Evolutionary conservation across 1,140 invertebrate genomes (phyloP).

Genomic region (Drosophila melanica): DNA sequence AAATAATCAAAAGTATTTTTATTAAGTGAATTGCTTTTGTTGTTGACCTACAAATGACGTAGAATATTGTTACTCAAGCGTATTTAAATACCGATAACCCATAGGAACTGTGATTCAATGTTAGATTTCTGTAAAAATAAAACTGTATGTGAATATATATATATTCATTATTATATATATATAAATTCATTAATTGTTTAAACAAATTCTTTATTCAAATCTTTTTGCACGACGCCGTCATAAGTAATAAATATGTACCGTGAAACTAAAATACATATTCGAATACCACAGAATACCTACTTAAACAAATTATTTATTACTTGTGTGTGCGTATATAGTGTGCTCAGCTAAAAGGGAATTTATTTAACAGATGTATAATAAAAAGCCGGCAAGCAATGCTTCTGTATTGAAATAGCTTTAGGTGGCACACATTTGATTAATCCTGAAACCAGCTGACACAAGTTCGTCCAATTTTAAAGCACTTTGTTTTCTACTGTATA

Average conservation of each 20-base stretch:
- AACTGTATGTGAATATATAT: conserved; percentile 9
- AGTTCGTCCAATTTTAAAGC: neutral
- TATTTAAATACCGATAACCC: conserved; percentile 45
- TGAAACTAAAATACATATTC: conserved; percentile 15
- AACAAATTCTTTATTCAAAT: conserved; percentile 51
- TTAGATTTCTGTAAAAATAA: conserved; percentile 41
- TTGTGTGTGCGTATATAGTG: neutral
- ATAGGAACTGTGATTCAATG: conserved; percentile 30
- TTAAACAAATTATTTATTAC: neutral
- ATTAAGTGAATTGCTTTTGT: neutral
- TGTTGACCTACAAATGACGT: conserved; percentile 36
- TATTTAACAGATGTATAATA: conserved; percentile 1
- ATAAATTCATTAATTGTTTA: conserved; percentile 31
- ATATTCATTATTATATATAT: neutral
- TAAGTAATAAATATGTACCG: conserved; percentile 44
- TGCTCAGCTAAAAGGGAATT: neutral
- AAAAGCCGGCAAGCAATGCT: neutral
- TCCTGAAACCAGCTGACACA: conserved; percentile 3
- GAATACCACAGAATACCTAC: neutral
- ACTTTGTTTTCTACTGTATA: neutral
- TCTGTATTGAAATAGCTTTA: neutral
- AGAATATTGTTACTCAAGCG: conserved; percentile 27
- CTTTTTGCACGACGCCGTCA: conserved; percentile 7
- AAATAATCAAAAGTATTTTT: conserved; percentile 6
- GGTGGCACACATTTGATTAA: conserved; percentile 22